Base-by-base conservation (phyloP, 1,140 invertebrate species). In the Chymomyza costata region DNA sequence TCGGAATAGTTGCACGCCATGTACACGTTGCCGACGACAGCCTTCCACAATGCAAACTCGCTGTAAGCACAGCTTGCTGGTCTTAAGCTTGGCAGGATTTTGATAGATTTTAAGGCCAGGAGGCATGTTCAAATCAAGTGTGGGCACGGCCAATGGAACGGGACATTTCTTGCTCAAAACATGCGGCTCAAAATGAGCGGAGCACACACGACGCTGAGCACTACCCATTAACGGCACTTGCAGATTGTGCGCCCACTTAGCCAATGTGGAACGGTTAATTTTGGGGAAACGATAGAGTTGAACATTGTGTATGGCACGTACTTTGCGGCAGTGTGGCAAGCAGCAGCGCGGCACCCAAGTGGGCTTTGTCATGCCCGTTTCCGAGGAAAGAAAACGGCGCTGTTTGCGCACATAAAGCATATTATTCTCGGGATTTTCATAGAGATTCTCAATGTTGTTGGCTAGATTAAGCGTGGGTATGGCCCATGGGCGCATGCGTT, bases 301-400 rank as follows among this genome's bases (percentile, higher is more conserved):
- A 3, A 84, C 82, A 38, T 82, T 73, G 37, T 84, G 76, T 1
- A 61, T 34, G 0, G 62, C 63, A 14, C 82, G 65, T 35, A 70
- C 73, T 30, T 84, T 84, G 30, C 82, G 82, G 18, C 82, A 84
- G 28, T 84, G 82, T 0, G 82, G 59, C 45, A 84, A 32, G 17
- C 82, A 82, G 28, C 82, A 84, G 1, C 82, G 64, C 16, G 82
- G 82, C 32, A 82, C 73, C 82, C 82, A 83, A 10, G 80, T 73
- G 10, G 74, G 67, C 11, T 78, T 82, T 1, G 15, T n/a, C 18
- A 15, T 10, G 21, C 40, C 3, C 3, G 55, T 57, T n/a, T n/a
- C n/a, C n/a, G n/a, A n/a, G n/a, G n/a, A n/a, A n/a, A n/a, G n/a
- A n/a, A n/a, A n/a, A 7, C 73, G 49, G 3, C 13, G 3, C 19